Evolutionary conservation across 2,888 invertebrate genomes (phyloP).

Genomic region (Diarsia brunnea): DNA sequence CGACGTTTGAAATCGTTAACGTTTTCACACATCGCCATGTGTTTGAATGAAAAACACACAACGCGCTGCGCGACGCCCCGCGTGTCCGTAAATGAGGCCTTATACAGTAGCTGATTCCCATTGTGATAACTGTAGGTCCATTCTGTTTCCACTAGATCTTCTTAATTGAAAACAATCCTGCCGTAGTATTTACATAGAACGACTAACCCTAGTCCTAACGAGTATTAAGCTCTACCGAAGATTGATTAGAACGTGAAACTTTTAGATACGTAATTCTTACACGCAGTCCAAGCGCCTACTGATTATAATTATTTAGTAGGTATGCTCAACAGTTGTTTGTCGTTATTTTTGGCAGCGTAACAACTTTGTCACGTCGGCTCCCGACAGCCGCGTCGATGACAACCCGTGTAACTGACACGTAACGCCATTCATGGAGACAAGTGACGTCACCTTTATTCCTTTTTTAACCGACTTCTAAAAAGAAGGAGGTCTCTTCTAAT

Average conservation of each 20-base stretch:
- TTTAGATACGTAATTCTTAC: constrained; percentile 38
- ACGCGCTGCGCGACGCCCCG: no score
- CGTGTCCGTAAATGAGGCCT: no score
- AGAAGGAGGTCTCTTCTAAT: no score
- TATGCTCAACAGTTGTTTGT: constrained; percentile 41
- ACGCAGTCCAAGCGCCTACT: constrained; percentile 28
- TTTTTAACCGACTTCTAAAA: not conserved
- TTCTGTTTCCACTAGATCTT: not conserved
- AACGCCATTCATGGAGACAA: constrained; percentile 40
- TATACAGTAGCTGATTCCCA: not conserved
- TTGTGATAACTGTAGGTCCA: not conserved
- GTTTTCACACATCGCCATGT: no score
- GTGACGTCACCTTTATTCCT: not conserved
- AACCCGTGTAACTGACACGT: constrained; percentile 44
- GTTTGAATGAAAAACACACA: no score
- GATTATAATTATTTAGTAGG: constrained; percentile 49
- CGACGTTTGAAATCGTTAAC: no score
- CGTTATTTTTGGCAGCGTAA: constrained; percentile 52
- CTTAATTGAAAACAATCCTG: constrained; percentile 1
- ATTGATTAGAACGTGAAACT: constrained; percentile 11
- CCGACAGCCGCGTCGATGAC: constrained; percentile 39
- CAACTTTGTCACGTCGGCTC: constrained; percentile 37
- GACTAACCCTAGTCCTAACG: not conserved
- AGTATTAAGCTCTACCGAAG: not conserved
- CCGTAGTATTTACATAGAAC: not conserved